Conservation (phyloP, 2,113 vertebrate genomes). For the Zootoca vivipara region DNA sequence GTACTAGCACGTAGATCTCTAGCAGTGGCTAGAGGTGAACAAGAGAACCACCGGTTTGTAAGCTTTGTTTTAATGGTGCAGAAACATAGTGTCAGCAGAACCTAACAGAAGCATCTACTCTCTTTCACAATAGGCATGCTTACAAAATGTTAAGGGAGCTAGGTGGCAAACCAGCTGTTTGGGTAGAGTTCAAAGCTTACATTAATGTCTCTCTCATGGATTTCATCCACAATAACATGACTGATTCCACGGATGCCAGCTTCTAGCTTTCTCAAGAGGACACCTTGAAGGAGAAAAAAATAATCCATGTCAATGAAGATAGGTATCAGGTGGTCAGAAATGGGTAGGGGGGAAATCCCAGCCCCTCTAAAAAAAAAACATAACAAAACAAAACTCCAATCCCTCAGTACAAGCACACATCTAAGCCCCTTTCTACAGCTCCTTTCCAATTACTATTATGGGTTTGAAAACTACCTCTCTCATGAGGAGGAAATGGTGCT, state of each 20-base stretch:
- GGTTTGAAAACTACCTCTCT: neutral
- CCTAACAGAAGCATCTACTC: neutral
- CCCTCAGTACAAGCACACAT: neutral
- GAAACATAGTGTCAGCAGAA: neutral
- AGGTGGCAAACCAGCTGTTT: neutral
- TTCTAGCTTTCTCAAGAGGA: slow-evolving; percentile 93
- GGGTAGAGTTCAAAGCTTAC: slow-evolving; percentile 54
- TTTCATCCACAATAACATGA: slow-evolving; percentile 97
- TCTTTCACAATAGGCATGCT: neutral
- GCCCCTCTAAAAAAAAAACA: neutral
- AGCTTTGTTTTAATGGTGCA: neutral
- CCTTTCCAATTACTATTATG: neutral
- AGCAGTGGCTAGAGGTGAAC: neutral
- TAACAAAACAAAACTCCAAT: neutral
- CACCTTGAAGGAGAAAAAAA: slow-evolving; percentile 76
- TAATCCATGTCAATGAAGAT: slow-evolving; percentile 10
- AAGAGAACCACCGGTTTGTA: neutral
- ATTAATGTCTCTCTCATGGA: slow-evolving; percentile 96
- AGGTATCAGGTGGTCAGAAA: neutral
- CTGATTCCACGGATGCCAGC: slow-evolving; percentile 96
- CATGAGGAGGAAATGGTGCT: neutral
- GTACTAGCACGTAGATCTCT: neutral
- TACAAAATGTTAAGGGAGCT: neutral
- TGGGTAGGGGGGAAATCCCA: too few relatives aligned
- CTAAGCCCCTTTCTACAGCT: neutral